Evolutionary conservation across 2,888 invertebrate species (phyloP), one percentile per base, ranked within the genome.

Genomic region (Agonopterix arenella): DNA sequence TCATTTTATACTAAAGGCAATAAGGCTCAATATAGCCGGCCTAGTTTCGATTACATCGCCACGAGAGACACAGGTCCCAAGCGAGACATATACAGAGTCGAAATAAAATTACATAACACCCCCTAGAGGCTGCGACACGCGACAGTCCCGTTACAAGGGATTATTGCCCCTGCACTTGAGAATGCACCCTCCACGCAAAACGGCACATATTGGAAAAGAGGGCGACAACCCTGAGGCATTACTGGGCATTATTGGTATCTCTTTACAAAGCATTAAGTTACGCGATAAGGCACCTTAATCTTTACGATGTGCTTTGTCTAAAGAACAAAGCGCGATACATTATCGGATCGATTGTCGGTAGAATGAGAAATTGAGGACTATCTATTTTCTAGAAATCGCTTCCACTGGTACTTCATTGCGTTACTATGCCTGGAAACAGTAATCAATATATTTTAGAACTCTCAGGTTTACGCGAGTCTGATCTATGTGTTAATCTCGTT

Each of bases 161-260:
- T 85, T 85, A 83, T 77, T 82, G 76, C 70, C 68, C 62, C 68
- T 77, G 74, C 79, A 78, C 81, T 84, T 71, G 64, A 75, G 72
- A 77, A 81, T 84, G 84, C 84, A 85, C 85, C 84, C 66, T 62
- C 56, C 58, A 59, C 11, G 11, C 55, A 63, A 68, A 67, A 60
- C 63, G 68, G 62, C 68, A 72, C 68, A 76, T 77, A 76, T 80
- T 71, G 75, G 68, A 73, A 68, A 70, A 63, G 56, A 72, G 78
- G 77, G 75, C 72, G 76, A 68, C 71, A 70, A 74, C 80, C 82
- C 83, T 75, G 61, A 63, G 66, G 70, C 73, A 78, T 84, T 79
- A 80, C 65, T 66, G 59, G 59, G 77, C 81, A 84, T 85, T 83
- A 85, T 80, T 78, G 80, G 71, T 68, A 79, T 82, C 80, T 74